Base-by-base conservation (phyloP, 2,888 invertebrate genomes). In the Caenorhabditis zanzibari region DNA sequence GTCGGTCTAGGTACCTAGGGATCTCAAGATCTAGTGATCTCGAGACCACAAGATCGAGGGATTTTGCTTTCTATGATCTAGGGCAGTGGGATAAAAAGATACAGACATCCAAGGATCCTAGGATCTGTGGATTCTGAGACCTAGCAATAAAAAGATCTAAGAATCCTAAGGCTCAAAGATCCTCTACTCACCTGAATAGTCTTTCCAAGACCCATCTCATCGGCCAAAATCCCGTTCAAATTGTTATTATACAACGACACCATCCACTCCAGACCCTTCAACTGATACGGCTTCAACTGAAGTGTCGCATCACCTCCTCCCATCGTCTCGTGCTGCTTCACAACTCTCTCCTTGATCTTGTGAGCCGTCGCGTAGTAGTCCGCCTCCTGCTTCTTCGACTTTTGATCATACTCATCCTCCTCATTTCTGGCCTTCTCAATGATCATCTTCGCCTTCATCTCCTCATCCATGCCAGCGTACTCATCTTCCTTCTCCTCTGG, bases 281-380 rank as follows among this genome's bases (percentile, higher is more conserved):
- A 93, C 93, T 99, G 99, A 93, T 99, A 99, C 0, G 96, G 96
- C 93, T 99, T 99, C 32, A 99, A 94, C 85, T 95, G 95, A 1
- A 92, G 82, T 9, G 47, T 85, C 24, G 87, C 75, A 75, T 92
- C 86, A 73, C 98, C 98, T 92, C 97, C 97, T 14, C 98, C 96
- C 95, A 99, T 94, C 90, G 98, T 96, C 81, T 95, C 95, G 61
- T 98, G 95, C 94, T 99, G 99, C 93, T 97, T 97, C 0, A 95
- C 95, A 52, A 99, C 96, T 87, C 95, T 95, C 94, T 99, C 99
- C 90, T 96, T 96, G 86, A 97, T 96, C 16, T 97, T 96, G 93
- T 99, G 99, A 61, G 99, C 99, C 93, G 98, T 97, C 49, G 93
- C 93, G 93, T 99, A 99, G 93, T 99, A 99, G 44, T 97, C 97